Base-by-base conservation (phyloP, 2,113 vertebrate genomes). In the Trinectes maculatus region DNA sequence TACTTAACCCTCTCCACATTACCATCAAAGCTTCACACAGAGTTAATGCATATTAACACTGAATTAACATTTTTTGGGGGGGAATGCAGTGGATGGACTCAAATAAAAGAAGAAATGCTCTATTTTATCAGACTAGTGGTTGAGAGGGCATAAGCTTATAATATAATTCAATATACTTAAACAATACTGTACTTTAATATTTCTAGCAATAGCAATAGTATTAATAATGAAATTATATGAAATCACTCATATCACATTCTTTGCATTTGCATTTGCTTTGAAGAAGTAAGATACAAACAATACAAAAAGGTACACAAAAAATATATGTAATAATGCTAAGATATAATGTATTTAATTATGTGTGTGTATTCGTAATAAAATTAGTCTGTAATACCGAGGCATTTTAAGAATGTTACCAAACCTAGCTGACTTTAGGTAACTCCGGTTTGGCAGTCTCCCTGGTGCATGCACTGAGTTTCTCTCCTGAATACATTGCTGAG, bases 211-310 rank as follows among this genome's bases (percentile, higher is more conserved):
- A 55, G 59, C 5, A n/a, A 24, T 47, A 15, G 26, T 36, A 21
- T 54, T 15, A 54, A 22, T 1, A 34, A 34, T 22, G 3, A n/a
- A n/a, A n/a, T 15, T 8, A 21, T 4, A 19, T 21, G 1, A 21
- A 34, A 49, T 24, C 19, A 58, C 21, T 68, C 15, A 31, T 15
- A 48, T 48, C 15, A n/a, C n/a, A n/a, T n/a, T n/a, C n/a, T n/a
- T 8, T 33, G 31, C 19, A 22, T 44, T 44, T 3, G n/a, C n/a
- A n/a, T n/a, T n/a, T n/a, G n/a, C n/a, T n/a, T n/a, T n/a, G n/a
- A n/a, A n/a, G n/a, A n/a, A n/a, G n/a, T n/a, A n/a, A n/a, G n/a
- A n/a, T n/a, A n/a, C n/a, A n/a, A n/a, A n/a, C n/a, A n/a, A n/a
- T n/a, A n/a, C n/a, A n/a, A n/a, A n/a, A n/a, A n/a, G n/a, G n/a